A percentile compares a stretch with the other conserved stretches of the same genome.
These are phyloP conservation scores for Oryzias woworae DNA, from an alignment of 2,113 vertebrate genomes.

Conservation along the genomic window DNA sequence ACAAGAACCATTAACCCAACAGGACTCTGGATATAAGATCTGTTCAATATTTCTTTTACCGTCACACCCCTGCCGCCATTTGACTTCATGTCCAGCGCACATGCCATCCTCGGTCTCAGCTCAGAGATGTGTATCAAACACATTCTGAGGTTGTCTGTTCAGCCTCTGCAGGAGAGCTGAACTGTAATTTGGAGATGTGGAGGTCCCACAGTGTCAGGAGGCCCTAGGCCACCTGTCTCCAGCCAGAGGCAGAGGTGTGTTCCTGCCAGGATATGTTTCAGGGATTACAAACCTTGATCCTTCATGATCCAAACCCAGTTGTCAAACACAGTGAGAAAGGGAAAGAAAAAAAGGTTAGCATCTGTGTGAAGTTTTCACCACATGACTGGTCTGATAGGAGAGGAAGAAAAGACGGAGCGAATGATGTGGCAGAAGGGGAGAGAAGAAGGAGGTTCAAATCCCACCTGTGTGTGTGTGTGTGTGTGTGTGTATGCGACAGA, in stretches of 20 bases:
- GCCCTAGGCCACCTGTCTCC: slow-evolving; percentile 40
- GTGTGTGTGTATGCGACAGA: slow-evolving; percentile 23
- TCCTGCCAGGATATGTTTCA: slow-evolving; percentile 50
- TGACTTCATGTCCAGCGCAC: neutral
- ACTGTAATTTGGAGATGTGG: slow-evolving; percentile 59
- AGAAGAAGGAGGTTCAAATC: slow-evolving; percentile 11
- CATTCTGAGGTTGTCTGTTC: slow-evolving; percentile 22
- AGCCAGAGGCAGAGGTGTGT: slow-evolving; percentile 60
- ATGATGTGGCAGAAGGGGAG: slow-evolving; percentile 9
- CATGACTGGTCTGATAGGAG: slow-evolving; percentile 7
- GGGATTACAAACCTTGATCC: slow-evolving; percentile 70
- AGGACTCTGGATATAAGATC: too few species aligned
- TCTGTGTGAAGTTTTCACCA: slow-evolving; percentile 39
- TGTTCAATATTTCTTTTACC: neutral
- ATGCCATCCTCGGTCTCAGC: neutral
- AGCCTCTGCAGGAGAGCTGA: slow-evolving; percentile 41
- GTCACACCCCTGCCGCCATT: neutral
- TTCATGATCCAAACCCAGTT: slow-evolving; percentile 48
- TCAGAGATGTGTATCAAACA: slow-evolving; percentile 29
- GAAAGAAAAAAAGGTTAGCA: neutral
- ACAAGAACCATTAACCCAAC: too few species aligned
- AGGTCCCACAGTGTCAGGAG: slow-evolving; percentile 26
- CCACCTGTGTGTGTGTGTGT: slow-evolving; percentile 8
- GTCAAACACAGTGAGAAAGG: slow-evolving; percentile 53
- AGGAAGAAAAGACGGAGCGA: slow-evolving; percentile 12